Conservation (phyloP, 2,888 invertebrate species). For the Drosophila nr. fundita region DNA sequence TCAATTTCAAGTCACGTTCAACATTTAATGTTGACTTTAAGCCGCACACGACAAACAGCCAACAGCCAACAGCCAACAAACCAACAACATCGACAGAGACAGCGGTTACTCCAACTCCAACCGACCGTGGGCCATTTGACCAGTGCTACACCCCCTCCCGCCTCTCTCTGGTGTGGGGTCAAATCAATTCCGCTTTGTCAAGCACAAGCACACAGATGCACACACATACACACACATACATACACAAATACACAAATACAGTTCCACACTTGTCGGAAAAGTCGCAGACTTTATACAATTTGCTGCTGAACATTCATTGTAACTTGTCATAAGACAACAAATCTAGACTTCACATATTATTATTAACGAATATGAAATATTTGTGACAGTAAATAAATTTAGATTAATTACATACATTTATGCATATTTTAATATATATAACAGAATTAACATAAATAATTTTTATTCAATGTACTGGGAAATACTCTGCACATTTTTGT, state of each 20-base stretch:
- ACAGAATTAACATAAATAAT: too few species aligned
- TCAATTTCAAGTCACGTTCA: constrained; percentile 77
- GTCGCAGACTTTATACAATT: constrained; percentile 38
- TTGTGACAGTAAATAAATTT: neutral
- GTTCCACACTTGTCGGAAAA: constrained; percentile 62
- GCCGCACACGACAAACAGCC: constrained; percentile 43
- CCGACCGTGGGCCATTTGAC: constrained; percentile 67
- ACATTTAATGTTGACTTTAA: constrained; percentile 57
- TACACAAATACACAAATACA: neutral
- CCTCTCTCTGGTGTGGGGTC: constrained; percentile 33
- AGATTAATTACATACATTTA: neutral
- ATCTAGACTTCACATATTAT: neutral
- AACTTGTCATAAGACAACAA: constrained; percentile 9
- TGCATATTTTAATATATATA: too few species aligned
- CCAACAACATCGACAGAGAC: constrained; percentile 9
- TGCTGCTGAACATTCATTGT: constrained; percentile 18
- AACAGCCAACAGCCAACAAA: constrained; percentile 21
- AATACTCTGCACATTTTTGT: too few species aligned
- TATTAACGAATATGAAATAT: neutral
- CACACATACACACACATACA: constrained; percentile 11
- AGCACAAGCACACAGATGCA: constrained; percentile 39
- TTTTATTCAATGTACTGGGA: too few species aligned
- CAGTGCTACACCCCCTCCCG: constrained; percentile 20
- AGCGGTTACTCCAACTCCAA: constrained; percentile 32
- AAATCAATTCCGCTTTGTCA: constrained; percentile 75